Evolutionary conservation across 2,797 vertebrate species (phyloP), one percentile per base, ranked within the genome.

Genomic region (Ara ararauna): DNA sequence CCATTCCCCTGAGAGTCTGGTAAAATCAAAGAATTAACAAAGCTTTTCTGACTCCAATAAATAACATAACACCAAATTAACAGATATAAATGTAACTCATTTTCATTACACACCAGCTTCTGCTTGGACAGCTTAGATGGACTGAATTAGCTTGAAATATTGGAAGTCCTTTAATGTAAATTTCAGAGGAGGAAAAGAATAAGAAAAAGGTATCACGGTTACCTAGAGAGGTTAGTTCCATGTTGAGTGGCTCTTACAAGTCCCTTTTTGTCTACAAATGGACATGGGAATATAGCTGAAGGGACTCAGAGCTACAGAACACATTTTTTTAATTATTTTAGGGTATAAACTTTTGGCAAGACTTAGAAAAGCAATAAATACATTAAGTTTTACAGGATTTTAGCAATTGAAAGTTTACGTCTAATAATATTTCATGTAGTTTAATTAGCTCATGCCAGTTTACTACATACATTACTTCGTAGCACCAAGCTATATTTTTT

Each of bases 61-160:
- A 86, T 89, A 93, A 88, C 38, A 77, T 1, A 80, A 40, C 19
- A 85, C 22, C 42, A 83, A 93, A 83, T 2, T 1, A 93, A 94
- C 3, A 85, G 68, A 78, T 79, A 62, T 5, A 93, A 88, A 88
- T 36, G 48, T 56, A 96, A 62, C 13, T 40, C 73, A 27, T 84
- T 91, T 87, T 95, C 73, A 92, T 78, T 80, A 93, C 60, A 85
- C 93, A 85, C 13, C 50, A 93, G 56, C 62, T 87, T 96, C 85
- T 79, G 73, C 75, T 79, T 86, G 48, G 76, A 87, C 62, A 82
- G 32, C 44, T 96, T 85, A 54, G 36, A 73, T 1, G 68, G 86
- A 84, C 29, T 76, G 75, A 87, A 93, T 79, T 50, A 71, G 50
- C 44, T 38, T 87, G 77, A 94, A 92, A 79, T 64, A 94, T 53